phyloP scores from a whole-genome alignment of 1,140 invertebrate species.

The Drosophila watanabei region DNA sequence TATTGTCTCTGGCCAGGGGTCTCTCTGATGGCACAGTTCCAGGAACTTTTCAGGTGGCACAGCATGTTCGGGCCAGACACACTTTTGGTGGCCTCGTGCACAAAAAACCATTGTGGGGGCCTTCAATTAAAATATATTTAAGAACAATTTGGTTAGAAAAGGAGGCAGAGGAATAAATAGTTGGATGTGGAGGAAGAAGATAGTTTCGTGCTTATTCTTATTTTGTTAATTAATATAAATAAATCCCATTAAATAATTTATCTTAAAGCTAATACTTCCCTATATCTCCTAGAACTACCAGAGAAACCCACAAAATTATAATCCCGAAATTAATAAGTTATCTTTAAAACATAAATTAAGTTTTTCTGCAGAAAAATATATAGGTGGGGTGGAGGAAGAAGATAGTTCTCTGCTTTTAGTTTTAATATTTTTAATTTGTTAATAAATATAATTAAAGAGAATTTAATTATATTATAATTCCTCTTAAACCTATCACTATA shows the following conservation, averaged over 20 bases:
- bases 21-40: slow-evolving; percentile 56
- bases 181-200: background rate
- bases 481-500: too few species aligned
- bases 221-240: background rate
- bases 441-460: too few species aligned
- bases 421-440: too few species aligned
- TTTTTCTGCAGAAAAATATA: slow-evolving; percentile 40
- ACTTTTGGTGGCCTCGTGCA: slow-evolving; percentile 76
- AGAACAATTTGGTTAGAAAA: slow-evolving; percentile 59
- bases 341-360: slow-evolving; percentile 6
- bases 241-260: background rate
- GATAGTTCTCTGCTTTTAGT: too few species aligned
- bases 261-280: background rate
- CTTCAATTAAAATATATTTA: slow-evolving; percentile 80
- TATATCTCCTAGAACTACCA: background rate
- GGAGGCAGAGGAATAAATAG: background rate
- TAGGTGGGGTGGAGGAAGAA: too few species aligned
- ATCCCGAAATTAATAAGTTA: slow-evolving; percentile 48
- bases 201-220: too few species aligned
- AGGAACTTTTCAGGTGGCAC: slow-evolving; percentile 83
- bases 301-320: slow-evolving; percentile 1
- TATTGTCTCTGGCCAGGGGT: slow-evolving; percentile 68
- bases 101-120: slow-evolving; percentile 51
- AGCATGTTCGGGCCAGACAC: slow-evolving; percentile 76
- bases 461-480: too few species aligned